Percentiles rank a stretch among this genome's conserved stretches.
Conservation (phyloP, 2,888 invertebrate genomes). For the Macaria liturata region DNA sequence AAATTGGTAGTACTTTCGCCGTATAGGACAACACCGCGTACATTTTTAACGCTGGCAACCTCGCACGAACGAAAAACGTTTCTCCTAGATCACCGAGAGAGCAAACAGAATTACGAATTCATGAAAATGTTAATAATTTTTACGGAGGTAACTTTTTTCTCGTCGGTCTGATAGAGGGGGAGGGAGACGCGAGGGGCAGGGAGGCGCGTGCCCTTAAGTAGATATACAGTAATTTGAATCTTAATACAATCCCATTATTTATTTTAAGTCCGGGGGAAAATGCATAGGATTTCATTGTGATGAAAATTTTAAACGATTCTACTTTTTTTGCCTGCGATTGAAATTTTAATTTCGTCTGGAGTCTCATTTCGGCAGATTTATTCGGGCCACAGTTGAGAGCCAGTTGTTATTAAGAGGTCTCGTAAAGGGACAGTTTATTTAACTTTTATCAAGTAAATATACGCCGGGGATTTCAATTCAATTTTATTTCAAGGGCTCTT, state of each 20-base stretch:
- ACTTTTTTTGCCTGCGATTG: slow-evolving; percentile 40
- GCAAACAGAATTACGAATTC: slow-evolving; percentile 65
- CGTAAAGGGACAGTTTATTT: slow-evolving; percentile 21
- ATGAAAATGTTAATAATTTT: slow-evolving; percentile 72
- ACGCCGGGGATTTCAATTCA: slow-evolving; percentile 17
- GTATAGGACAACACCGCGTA: slow-evolving; percentile 37
- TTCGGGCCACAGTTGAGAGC: slow-evolving; percentile 24
- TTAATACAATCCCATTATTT: slow-evolving; percentile 74
- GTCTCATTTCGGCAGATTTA: slow-evolving; percentile 39
- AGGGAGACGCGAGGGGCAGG: slow-evolving; percentile 55
- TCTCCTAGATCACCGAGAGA: slow-evolving; percentile 48
- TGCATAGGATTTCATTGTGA: slow-evolving; percentile 58
- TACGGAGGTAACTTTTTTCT: slow-evolving; percentile 53
- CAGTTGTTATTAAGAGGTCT: slow-evolving; percentile 31
- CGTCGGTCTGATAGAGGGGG: slow-evolving; percentile 53
- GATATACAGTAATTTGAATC: slow-evolving; percentile 75
- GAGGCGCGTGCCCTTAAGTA: slow-evolving; percentile 52
- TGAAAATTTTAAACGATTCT: slow-evolving; percentile 53
- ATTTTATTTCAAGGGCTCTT: slow-evolving; percentile 18
- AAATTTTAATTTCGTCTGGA: slow-evolving; percentile 47
- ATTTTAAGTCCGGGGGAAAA: slow-evolving; percentile 67
- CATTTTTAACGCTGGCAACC: slow-evolving; percentile 48
- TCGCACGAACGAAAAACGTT: slow-evolving; percentile 39
- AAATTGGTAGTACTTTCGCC: slow-evolving; percentile 30
- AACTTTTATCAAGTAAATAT: slow-evolving; percentile 23